These are phyloP conservation scores for Danio choprae DNA, from an alignment of 2,797 vertebrate genomes.

Conservation along the genomic window DNA sequence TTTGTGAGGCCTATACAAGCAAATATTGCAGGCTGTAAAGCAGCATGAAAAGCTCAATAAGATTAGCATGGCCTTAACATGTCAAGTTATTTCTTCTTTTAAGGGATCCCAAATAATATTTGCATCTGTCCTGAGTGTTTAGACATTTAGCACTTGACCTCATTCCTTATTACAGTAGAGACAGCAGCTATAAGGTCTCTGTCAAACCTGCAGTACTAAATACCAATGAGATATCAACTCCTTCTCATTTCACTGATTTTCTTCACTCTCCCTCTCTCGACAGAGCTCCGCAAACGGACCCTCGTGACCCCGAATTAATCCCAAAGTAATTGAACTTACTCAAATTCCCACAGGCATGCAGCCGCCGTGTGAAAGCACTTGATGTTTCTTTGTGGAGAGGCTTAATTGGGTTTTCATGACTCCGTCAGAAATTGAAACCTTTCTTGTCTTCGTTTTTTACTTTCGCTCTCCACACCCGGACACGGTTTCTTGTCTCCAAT, in stretches of 20 bases:
- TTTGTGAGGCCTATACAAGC: constrained; percentile 81
- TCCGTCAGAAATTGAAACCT: constrained; percentile 60
- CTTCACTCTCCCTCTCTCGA: not conserved
- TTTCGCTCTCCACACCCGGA: constrained; percentile 49
- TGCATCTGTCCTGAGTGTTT: not conserved
- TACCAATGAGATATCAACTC: constrained; percentile 37
- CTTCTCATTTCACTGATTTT: constrained; percentile 23
- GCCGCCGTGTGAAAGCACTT: constrained; percentile 54
- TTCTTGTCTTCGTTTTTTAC: constrained; percentile 25
- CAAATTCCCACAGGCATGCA: constrained; percentile 61
- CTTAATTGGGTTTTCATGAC: constrained; percentile 65
- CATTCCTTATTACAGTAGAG: not conserved
- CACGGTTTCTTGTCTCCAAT: constrained; percentile 1
- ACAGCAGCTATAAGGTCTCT: not conserved
- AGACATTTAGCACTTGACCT: not conserved
- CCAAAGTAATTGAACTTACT: constrained; percentile 67
- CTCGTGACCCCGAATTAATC: constrained; percentile 65
- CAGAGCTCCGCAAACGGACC: constrained; percentile 56
- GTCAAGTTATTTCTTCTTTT: not conserved
- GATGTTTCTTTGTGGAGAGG: constrained; percentile 59
- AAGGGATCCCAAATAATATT: constrained; percentile 14
- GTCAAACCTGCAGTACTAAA: constrained; percentile 31
- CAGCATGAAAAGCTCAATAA: constrained; percentile 7
- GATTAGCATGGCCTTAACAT: not conserved
- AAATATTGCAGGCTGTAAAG: constrained; percentile 69